Percentiles rank a stretch among this genome's conserved stretches.
Conservation (phyloP, 37 sponge, comb jelly and placozoan species). For the Cladorhizidae sp. region DNA sequence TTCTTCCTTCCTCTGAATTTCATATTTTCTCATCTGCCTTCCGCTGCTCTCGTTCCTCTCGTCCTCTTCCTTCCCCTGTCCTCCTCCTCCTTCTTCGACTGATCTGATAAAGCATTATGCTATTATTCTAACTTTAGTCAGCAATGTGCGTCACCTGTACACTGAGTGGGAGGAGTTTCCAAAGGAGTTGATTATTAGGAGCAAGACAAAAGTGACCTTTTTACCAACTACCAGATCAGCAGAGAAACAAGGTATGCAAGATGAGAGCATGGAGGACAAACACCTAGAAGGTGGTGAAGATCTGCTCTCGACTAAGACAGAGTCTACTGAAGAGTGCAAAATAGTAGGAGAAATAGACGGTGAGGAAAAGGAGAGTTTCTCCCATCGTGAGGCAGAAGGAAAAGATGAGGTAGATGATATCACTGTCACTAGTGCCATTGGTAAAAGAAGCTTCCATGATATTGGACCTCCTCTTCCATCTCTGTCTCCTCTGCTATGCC, state of each 20-base stretch:
- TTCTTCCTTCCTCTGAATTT: too few relatives aligned
- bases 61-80: too few relatives aligned
- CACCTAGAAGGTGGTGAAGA: background rate
- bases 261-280: background rate
- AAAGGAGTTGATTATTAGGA: slow-evolving; percentile 27
- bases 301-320: background rate
- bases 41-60: too few relatives aligned
- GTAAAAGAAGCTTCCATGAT: background rate
- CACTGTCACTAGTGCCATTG: background rate
- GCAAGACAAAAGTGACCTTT: slow-evolving; percentile 7
- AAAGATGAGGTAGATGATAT: background rate
- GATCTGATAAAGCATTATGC: background rate
- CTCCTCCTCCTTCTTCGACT: too few relatives aligned
- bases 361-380: background rate
- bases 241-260: background rate
- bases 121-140: slow-evolving; percentile 14
- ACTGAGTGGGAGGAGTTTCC: slow-evolving; percentile 57
- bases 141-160: slow-evolving; percentile 31
- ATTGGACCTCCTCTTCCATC: background rate
- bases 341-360: background rate
- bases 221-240: background rate
- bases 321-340: background rate
- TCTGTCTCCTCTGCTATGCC: background rate
- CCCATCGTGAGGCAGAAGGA: background rate
- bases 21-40: too few relatives aligned